Evolutionary conservation across 92 coral and sea anemone species (phyloP).

Genomic region (Actinostola sp.): DNA sequence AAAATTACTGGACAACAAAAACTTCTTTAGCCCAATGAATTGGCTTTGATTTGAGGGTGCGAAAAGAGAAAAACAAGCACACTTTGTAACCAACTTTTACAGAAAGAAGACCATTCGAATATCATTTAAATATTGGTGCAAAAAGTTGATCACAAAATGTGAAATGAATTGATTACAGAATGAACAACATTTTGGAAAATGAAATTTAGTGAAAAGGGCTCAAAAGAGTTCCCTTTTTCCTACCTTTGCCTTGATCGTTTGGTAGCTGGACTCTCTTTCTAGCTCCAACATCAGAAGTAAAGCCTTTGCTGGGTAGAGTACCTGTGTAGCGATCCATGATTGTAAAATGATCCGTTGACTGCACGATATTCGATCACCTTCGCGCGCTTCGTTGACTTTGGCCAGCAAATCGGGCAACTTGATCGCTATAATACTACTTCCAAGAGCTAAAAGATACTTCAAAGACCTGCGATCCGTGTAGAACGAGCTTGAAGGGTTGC

Average conservation of each 20-base stretch:
- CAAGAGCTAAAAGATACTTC: background rate
- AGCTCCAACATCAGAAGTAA: conserved; percentile 62
- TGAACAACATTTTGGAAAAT: no score
- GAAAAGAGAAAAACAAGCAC: background rate
- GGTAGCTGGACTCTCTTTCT: conserved; percentile 80
- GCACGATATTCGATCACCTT: conserved; percentile 16
- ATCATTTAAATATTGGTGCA: no score
- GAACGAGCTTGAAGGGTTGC: background rate
- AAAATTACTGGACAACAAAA: background rate
- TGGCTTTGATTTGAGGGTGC: background rate
- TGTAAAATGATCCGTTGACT: conserved; percentile 31
- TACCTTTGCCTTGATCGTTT: conserved; percentile 74
- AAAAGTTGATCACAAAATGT: no score
- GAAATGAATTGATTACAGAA: no score
- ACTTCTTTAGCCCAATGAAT: background rate
- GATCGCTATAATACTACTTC: background rate
- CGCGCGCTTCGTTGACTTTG: conserved; percentile 16
- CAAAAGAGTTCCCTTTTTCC: background rate
- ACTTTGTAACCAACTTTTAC: background rate
- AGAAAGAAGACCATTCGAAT: no score
- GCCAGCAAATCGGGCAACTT: conserved; percentile 11
- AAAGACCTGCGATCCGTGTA: background rate
- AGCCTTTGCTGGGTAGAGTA: conserved; percentile 62
- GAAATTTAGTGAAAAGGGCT: no score
- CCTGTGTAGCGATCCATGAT: conserved; percentile 78